Conservation (phyloP, 1,140 invertebrate species). For the Muscidifurax raptorellus region DNA sequence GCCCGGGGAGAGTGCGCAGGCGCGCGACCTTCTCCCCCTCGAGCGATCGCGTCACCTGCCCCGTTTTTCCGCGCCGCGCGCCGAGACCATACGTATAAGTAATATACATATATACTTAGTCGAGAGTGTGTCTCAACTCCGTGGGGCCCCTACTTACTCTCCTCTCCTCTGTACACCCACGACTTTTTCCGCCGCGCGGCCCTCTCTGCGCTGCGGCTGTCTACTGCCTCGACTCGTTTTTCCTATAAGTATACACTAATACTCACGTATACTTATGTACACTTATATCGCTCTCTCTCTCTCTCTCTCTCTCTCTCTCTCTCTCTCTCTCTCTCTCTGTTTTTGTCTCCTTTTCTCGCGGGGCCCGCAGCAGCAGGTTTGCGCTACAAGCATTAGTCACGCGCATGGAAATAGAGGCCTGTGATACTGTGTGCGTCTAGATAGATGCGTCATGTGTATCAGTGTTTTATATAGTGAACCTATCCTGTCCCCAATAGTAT, state of each 20-base stretch:
- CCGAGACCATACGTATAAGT: background rate
- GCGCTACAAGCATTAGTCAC: conserved; percentile 30
- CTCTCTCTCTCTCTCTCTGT: background rate
- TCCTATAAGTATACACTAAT: no score
- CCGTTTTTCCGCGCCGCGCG: conserved; percentile 43
- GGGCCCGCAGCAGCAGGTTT: conserved; percentile 15
- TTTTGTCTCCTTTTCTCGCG: conserved; percentile 35
- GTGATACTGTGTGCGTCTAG: background rate
- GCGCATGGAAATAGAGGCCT: background rate
- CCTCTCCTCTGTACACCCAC: conserved; percentile 32
- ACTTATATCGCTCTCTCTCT: no score
- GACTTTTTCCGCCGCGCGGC: conserved; percentile 9
- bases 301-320: background rate
- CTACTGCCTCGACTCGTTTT: no score
- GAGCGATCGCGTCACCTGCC: conserved; percentile 49
- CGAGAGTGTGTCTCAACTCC: background rate
- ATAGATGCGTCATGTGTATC: background rate
- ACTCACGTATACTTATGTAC: no score
- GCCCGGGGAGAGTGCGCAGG: conserved; percentile 42
- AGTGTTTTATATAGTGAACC: background rate
- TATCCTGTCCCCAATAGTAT: background rate
- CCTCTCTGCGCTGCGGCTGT: no score
- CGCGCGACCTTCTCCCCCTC: conserved; percentile 55
- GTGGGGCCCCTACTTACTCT: background rate
- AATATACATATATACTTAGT: no score